A percentile compares a stretch with the other conserved stretches of the same genome.
Evolutionary conservation across 1,140 invertebrate species (phyloP).

Genomic region (Brachystomella parvula): DNA sequence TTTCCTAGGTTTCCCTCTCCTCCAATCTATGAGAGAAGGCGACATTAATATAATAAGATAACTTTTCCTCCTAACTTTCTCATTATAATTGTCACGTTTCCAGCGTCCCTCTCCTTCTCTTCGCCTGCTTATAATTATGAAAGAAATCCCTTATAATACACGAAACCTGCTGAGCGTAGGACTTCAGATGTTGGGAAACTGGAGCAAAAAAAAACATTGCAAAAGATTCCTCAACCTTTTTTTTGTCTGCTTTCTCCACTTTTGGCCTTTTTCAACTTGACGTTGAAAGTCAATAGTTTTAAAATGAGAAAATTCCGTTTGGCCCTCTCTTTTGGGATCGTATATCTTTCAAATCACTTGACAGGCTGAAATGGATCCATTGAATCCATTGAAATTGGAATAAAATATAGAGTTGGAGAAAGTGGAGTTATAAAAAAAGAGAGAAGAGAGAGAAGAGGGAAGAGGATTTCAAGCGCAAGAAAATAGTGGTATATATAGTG

Average conservation of each 20-base stretch:
- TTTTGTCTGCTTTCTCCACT: neutral
- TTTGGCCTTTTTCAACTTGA: neutral
- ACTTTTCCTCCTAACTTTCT: neutral
- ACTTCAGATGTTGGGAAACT: no score
- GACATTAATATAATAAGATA: conserved; percentile 9
- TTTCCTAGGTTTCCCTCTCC: neutral
- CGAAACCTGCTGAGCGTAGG: no score
- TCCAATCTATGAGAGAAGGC: neutral
- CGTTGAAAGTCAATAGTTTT: conserved; percentile 1
- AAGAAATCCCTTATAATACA: no score
- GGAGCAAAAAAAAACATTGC: no score
- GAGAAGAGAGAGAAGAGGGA: conserved; percentile 4
- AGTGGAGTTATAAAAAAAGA: conserved; percentile 3
- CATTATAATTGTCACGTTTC: conserved; percentile 12
- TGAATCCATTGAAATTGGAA: conserved; percentile 2
- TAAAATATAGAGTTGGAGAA: conserved; percentile 2
- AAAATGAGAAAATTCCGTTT: neutral
- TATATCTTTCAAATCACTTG: neutral
- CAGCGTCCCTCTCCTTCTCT: neutral
- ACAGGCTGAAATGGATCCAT: conserved; percentile 1
- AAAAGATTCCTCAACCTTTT: neutral
- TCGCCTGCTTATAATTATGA: no score
- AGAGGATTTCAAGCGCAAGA: neutral
- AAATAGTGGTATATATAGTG: conserved; percentile 1
- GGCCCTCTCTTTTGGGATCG: neutral